Evolutionary conservation across 1,140 invertebrate species (phyloP), one percentile per base, ranked within the genome.

Genomic region (Hylaeus anthracinus): DNA sequence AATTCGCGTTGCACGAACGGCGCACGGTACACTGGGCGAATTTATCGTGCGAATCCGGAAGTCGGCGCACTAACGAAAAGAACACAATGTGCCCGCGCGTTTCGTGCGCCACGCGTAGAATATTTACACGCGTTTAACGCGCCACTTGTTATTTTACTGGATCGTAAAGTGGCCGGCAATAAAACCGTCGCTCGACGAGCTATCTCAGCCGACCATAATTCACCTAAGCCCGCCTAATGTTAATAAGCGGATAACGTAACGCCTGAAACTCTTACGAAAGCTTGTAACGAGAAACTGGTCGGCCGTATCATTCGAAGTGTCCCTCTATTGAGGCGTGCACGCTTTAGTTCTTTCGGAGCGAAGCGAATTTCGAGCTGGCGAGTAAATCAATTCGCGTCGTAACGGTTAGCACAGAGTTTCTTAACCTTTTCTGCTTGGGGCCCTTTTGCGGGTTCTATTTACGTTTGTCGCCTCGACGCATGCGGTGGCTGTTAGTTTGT

Each of bases 81-180:
- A 45, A 58, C n/a, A 37, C 53, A 58, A 74, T 58, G 15, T 65
- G 15, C 48, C 63, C 14, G 8, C 26, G 8, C 41, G 41, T 39
- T 2, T 26, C 15, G 3, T 10, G 60, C 45, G 4, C 26, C 53
- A 14, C 15, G 45, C 48, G 72, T 58, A 12, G 55, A 79, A 55
- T 70, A 79, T 79, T 84, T 79, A 65, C 77, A 63, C 53, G 10
- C 51, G 60, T 85, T 61, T 81, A 80, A 75, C 58, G 15, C 56
- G 39, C 48, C 55, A n/a, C 60, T 48, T 26, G 72, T 53, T 80
- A 69, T 56, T 74, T 75, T 66, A 53, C 51, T 15, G 45, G 82
- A 84, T 15, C 77, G 56, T 84, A 75, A 76, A 81, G 72, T 63
- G 43, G 43, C 48, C n/a, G 37, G 10, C 41, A 6, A 55, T 80